Base-by-base conservation (phyloP, 2,113 vertebrate genomes). In the Hyla sarda region DNA sequence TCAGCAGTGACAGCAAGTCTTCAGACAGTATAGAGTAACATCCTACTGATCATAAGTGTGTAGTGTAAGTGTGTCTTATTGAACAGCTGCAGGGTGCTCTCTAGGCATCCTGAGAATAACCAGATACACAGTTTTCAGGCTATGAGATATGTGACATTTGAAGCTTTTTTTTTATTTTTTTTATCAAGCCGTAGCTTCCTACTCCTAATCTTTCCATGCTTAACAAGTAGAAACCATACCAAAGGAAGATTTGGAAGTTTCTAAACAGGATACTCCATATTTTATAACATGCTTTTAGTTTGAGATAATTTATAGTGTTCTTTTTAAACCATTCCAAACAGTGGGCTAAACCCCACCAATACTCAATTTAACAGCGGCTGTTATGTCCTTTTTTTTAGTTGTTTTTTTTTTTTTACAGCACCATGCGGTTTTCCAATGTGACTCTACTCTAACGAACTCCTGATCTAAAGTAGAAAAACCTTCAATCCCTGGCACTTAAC, bases 61-160 rank as follows among this genome's bases (percentile, higher is more conserved):
- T 13, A 23, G 17, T 16, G 11, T 80, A 80, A 41, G 16, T 21
- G 16, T 21, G 21, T 25, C 54, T 41, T 60, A 23, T 58, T 58
- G 58, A 56, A 41, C 77, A 62, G 56, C 54, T 62, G 54, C 76
- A 45, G 56, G 77, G 52, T n/a, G 58, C 58, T 9, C 76, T 56
- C 9, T 58, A 32, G 76, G 52, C 52, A 37, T 79, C 21, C 21
- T 41, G 52, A 56, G 7, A 32, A 41, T 52, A 76, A 52, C 25
- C 25, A 71, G 48, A 77, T 47, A 77, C 28, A 2, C 75, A 54
- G 8, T 34, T 32, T 34, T 37, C 28, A 54, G 28, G 50, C 3
- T 54, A 71, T 41, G 32, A 54, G 75, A 77, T 77, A 77, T 30
- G 14, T 21, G 25, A 54, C 16, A 32, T 77, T 77, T 54, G 16